phyloP scores from a whole-genome alignment of 2,113 vertebrate species.

The Myrmecophaga tridactyla region DNA sequence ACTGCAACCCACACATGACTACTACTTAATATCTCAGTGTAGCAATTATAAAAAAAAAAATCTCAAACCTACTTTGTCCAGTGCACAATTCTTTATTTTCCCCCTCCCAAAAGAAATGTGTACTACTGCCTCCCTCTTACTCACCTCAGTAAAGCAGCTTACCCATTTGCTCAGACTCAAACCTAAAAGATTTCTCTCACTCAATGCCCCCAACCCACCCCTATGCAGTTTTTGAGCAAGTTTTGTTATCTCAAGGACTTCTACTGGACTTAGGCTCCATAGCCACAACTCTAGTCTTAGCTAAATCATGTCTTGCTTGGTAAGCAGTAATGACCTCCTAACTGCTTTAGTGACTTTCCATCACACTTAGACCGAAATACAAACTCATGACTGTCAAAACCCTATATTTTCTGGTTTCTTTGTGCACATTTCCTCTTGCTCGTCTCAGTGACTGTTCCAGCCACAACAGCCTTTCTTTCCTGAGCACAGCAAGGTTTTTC shows the following conservation, averaged over 20 bases:
- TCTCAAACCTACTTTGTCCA: not conserved
- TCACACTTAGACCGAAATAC: not conserved
- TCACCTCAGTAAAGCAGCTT: not conserved
- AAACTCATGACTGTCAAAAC: not conserved
- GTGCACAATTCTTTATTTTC: not conserved
- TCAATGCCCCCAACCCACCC: not conserved
- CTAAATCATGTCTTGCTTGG: not conserved
- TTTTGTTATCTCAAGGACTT: not conserved
- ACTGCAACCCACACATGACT: not conserved
- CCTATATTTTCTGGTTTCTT: not conserved
- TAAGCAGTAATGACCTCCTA: not conserved
- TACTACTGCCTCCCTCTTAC: not conserved
- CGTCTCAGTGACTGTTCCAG: not conserved
- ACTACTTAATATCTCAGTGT: not conserved
- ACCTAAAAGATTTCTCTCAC: not conserved
- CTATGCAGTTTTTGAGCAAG: fast-evolving
- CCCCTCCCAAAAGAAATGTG: not conserved
- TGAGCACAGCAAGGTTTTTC: not conserved
- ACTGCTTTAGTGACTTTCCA: not conserved
- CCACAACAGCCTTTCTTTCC: not conserved
- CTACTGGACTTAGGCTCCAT: not conserved
- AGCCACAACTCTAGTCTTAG: not conserved
- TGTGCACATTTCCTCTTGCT: not conserved
- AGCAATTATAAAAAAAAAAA: not conserved
- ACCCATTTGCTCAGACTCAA: not conserved